Evolutionary conservation across 2,888 invertebrate species (phyloP), one percentile per base, ranked within the genome.

Genomic region (Cheilosia variabilis): DNA sequence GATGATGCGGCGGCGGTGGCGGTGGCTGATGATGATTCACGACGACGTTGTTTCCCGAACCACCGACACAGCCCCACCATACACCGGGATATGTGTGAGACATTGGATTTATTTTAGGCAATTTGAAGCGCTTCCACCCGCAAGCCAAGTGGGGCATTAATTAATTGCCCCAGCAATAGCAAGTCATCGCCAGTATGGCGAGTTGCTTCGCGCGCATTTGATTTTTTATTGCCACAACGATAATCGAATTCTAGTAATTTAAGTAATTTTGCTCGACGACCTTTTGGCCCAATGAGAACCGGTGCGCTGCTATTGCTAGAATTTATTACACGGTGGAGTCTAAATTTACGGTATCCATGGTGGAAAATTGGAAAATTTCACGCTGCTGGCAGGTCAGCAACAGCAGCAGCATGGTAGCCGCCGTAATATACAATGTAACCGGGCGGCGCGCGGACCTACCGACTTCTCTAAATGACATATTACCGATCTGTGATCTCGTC

Each of bases 161-260:
- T 86, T 86, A 86, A 86, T 86, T 81, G 77, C 86, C 57, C 47
- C 52, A 66, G 37, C 31, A 37, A 31, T 50, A 22, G 24, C 15
- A 13, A 37, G 45, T 55, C 27, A 7, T 17, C 15, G 22, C 5
- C 22, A n/a, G 52, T 19, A 57, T 43, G 22, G 17, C 45, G 37
- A 53, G 58, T 60, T 75, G 52, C 60, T 60, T 34, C 27, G 50
- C 75, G 24, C 52, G 63, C 58, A 50, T 57, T 79, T 71, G 73
- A 79, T 80, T 86, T 86, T 72, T 81, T 86, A 86, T 81, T 77
- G 43, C 76, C 68, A 24, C 62, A 58, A 68, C 71, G 81, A 86
- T 81, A 86, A 86, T 81, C 86, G 86, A 86, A 86, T 81, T 72
- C 81, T 77, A 63, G 86, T 80, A 76, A 80, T 79, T 83, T 83